Evolutionary conservation across 2,797 vertebrate genomes (phyloP), one percentile per base, ranked within the genome.

Genomic region (Erpetoichthys calabaricus): DNA sequence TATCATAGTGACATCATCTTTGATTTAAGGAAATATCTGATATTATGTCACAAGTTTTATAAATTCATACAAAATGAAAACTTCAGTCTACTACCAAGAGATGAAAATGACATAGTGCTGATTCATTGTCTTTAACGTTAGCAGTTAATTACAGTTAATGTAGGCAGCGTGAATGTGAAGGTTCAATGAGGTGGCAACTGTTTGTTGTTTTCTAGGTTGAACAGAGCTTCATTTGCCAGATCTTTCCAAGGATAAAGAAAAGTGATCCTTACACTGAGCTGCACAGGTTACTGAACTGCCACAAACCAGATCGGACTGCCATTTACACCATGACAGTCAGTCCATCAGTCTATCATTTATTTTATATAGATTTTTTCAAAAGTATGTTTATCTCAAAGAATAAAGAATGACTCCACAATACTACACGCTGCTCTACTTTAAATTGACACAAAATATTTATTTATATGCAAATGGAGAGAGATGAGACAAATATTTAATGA

Each of bases 261-360:
- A 51, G 47, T 51, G 47, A 25, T 25, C 25, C 25, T 59, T 59
- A 45, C 46, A 57, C 51, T 62, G 56, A 56, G 42, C 46, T 54
- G 56, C 52, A 53, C 51, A 49, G 56, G 60, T 53, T 42, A 58
- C 25, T 25, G 9, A 58, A 47, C 42, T 44, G 51, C 53, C 60
- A 7, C 50, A 62, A 58, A 62, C 51, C 56, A 55, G 53, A 42
- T 55, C 45, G 45, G 54, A 44, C 50, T 7, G 5, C 45, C 10
- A 5, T 47, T 7, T 56, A 8, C 25, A 47, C n/a, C 4, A 10
- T 6, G 47, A 49, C n/a, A n/a, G 47, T 49, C 47, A 49, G 7
- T 9, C 47, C 47, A 49, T 49, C 47, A 7, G n/a, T 49, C 7
- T 7, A 7, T 49, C n/a, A 3, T 49, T 49, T 49, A 7, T 49